Evolutionary conservation across 1,140 invertebrate genomes (phyloP), one percentile per base, ranked within the genome.

Genomic region (Melitaea cinxia): DNA sequence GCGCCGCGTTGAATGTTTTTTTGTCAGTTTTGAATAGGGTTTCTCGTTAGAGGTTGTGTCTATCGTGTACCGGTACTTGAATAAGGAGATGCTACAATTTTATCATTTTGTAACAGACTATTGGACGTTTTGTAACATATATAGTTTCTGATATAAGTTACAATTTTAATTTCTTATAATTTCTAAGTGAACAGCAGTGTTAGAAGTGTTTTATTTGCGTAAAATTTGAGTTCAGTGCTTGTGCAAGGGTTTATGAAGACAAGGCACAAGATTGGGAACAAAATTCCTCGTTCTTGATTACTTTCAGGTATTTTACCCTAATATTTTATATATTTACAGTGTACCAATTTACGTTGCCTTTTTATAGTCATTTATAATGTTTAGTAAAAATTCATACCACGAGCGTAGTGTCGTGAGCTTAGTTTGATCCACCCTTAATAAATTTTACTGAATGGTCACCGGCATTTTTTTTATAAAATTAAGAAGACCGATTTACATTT

Each of bases 11-110:
- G 21, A 24, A 61, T 75, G 61, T 75, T 49, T 52, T 68, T 75
- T 81, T 75, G 80, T 83, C 81, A 90, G 88, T 90, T 90, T 86
- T 80, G 60, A 82, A 82, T 80, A 78, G 80, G 80, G 80, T 86
- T 83, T 83, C 82, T 73, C 68, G 57, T 69, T 61, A 68, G 77
- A 67, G 78, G 80, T 72, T 79, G 88, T 83, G 78, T 79, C 42
- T 42, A 45, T 73, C 77, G 76, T 77, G 73, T 78, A 66, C 68
- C 58, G 68, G 66, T 80, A 64, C 61, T 75, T 73, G 64, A 72
- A 57, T 72, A 76, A 59, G 65, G 85, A 88, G 84, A 90, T 88
- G 85, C 75, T 82, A 75, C 60, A 78, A 69, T 80, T 82, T 83
- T 80, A 68, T 72, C 55, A 75, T 79, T 80, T 82, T 72, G 60